Evolutionary conservation across 2,113 vertebrate genomes (phyloP), one percentile per base, ranked within the genome.

Genomic region (Austrofundulus limnaeus): DNA sequence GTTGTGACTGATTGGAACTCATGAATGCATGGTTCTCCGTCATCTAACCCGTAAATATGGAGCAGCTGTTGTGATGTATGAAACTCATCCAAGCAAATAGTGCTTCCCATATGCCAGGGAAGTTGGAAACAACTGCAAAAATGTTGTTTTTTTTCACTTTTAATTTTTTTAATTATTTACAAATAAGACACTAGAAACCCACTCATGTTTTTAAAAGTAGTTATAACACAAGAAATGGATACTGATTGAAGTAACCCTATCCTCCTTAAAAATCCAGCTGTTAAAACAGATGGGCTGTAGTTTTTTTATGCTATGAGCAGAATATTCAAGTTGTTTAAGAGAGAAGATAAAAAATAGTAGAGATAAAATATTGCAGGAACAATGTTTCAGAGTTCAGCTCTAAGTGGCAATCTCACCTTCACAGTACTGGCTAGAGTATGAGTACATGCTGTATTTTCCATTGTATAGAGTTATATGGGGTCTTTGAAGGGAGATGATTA

Each of bases 221-320:
- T 37, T 43, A 43, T 48, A 56, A 58, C 31, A 65, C 16, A 2
- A 51, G 37, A 25, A 57, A 19, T 56, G 43, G 61, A 70, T 55
- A 9, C 51, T 78, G 55, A 68, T 74, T 66, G 63, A 48, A 76
- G 46, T 70, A 75, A 73, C 39, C 51, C 53, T 49, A 56, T 5
- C 70, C 48, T 42, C 62, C 62, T 65, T 46, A 51, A 70, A 66
- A 49, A 53, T 70, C 53, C 72, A 72, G 72, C 72, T 79, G 78
- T 67, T 63, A 48, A 39, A 56, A 55, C 48, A 61, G 53, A 67
- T 23, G 31, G 38, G 24, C 46, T 65, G 41, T 23, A 50, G 13
- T 51, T 64, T 50, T 51, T 64, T 50, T 12, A 6, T 39, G n/a
- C 16, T 62, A 59, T 17, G 45, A 37, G 21, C n/a, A 65, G 38